Evolutionary conservation across 2,113 vertebrate species (phyloP), one percentile per base, ranked within the genome.

Genomic region (Ellobius talpinus): DNA sequence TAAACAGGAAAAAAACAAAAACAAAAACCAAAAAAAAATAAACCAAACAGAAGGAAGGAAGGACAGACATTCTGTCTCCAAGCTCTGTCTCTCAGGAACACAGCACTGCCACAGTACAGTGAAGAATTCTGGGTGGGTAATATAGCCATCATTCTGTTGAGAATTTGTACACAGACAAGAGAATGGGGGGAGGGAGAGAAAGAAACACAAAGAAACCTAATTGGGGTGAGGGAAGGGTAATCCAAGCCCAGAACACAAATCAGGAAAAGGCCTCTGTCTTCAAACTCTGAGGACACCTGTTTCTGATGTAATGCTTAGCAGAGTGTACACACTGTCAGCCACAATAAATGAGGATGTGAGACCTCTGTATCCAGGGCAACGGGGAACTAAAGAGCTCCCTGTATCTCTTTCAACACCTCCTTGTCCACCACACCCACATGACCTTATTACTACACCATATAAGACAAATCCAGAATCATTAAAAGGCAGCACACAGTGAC

Each of bases 301-400:
- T 68, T 87, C 89, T 89, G 85, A 87, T 33, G 74, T 19, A 65
- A 55, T 9, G 4, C 47, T 24, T 1, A 4, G 70, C 61, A 17
- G 65, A 95, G 61, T 17, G 66, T 45, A 12, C 19, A 12, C 19
- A 16, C 77, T 42, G 63, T n/a, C 68, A 39, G 85, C 31, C 58
- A 36, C 90, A 31, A 24, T 73, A 58, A 90, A 89, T 21, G 72
- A 65, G 50, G 45, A 45, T 0, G 0, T 6, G 6, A 50, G n/a
- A 73, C 93, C 86, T 47, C 91, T 5, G 55, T 93, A 76, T 91
- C 92, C 97, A 88, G 84, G 87, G 87, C 11, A 82, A 97, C 91
- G 7, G 93, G 55, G 55, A 72, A 79, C 68, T 55, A 23, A 55
- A 92, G 94, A 65, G 90, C 23, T 50, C 73, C 93, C 12, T 39